Conservation (phyloP, 2,797 vertebrate genomes). For the Dromococcyx pavoninus region DNA sequence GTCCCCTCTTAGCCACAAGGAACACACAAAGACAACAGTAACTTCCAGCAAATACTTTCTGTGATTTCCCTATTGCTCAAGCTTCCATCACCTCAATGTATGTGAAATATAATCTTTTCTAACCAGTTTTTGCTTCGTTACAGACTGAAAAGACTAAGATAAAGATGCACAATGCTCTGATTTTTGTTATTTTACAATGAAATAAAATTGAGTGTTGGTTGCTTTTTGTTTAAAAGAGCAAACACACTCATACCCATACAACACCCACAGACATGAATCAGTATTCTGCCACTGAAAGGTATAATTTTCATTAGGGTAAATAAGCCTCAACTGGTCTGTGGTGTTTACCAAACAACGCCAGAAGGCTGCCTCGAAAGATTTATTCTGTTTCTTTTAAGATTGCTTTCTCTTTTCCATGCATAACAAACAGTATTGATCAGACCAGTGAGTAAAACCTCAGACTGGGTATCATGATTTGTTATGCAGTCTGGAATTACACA, state of each 20-base stretch:
- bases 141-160: background rate
- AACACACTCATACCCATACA: background rate
- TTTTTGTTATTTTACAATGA: background rate
- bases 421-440: background rate
- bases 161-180: fast-evolving
- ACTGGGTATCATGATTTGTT: background rate
- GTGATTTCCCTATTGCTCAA: background rate
- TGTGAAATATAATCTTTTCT: background rate
- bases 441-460: background rate
- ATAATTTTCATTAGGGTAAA: background rate
- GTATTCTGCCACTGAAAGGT: background rate
- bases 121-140: background rate
- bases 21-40: fast-evolving
- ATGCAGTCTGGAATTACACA: background rate
- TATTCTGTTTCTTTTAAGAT: background rate
- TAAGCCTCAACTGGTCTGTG: background rate
- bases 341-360: background rate
- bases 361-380: background rate
- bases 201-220: background rate
- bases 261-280: background rate
- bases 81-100: background rate
- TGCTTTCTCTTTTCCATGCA: background rate
- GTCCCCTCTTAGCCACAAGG: background rate
- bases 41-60: background rate
- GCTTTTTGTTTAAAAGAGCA: background rate